Evolutionary conservation across 2,888 invertebrate species (phyloP).

Genomic region (Rosalia funebris): DNA sequence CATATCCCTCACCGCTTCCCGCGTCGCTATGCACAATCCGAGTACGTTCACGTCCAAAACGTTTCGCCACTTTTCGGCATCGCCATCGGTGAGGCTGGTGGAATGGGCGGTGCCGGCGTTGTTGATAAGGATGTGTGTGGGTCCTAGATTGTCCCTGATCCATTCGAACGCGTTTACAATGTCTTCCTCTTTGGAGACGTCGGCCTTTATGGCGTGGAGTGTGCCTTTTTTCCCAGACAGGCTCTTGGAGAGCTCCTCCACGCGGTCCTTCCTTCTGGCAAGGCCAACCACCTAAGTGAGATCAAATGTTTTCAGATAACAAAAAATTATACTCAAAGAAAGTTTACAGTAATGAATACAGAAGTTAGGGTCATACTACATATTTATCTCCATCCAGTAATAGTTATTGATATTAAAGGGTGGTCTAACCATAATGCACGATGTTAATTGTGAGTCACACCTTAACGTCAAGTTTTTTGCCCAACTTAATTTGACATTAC

Average conservation of each 20-base stretch:
- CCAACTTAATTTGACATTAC: too few relatives aligned
- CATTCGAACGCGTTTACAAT: slow-evolving; percentile 43
- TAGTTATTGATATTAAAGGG: too few relatives aligned
- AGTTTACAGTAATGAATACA: too few relatives aligned
- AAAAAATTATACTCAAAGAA: too few relatives aligned
- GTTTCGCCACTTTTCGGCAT: slow-evolving; percentile 24
- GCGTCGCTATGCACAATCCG: slow-evolving; percentile 44
- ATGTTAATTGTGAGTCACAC: too few relatives aligned
- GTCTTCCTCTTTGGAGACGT: slow-evolving; percentile 46
- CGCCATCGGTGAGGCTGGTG: slow-evolving; percentile 30
- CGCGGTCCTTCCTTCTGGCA: slow-evolving; percentile 42
- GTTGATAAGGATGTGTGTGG: slow-evolving; percentile 46
- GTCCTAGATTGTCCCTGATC: slow-evolving; percentile 42
- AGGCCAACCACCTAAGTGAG: slow-evolving; percentile 49
- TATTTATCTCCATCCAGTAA: too few relatives aligned
- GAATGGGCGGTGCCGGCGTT: slow-evolving; percentile 42
- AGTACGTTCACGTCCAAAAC: slow-evolving; percentile 45
- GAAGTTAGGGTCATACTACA: too few relatives aligned
- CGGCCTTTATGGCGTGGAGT: slow-evolving; percentile 40
- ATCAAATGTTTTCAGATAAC: too few relatives aligned
- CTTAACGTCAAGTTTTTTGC: too few relatives aligned
- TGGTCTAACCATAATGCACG: too few relatives aligned
- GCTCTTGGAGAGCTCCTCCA: slow-evolving; percentile 37
- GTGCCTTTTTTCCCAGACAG: slow-evolving; percentile 40
- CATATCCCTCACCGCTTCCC: slow-evolving; percentile 48